Evolutionary conservation across 2,888 invertebrate species (phyloP).

Genomic region (Erynnis tages): DNA sequence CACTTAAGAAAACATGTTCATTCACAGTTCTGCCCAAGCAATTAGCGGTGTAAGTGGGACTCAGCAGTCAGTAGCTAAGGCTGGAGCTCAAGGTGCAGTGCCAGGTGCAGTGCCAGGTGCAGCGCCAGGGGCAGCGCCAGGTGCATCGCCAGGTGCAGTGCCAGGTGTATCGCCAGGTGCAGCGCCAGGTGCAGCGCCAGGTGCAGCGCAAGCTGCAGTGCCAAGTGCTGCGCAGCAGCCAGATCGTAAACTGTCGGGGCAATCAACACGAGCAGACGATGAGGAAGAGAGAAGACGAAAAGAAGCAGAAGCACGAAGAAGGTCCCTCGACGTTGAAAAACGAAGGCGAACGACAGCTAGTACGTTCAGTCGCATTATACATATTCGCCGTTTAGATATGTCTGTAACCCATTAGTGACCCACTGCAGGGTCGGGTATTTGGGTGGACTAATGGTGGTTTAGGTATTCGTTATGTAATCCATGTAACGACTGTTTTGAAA

Average conservation of each 20-base stretch:
- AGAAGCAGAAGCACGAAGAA: conserved; percentile 1
- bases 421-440: too few relatives aligned
- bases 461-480: too few relatives aligned
- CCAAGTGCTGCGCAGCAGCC: too few relatives aligned
- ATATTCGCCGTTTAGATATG: too few relatives aligned
- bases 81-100: not conserved
- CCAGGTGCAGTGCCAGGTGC: not conserved
- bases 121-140: not conserved
- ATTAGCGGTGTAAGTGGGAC: too few relatives aligned
- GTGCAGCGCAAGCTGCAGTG: not conserved
- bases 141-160: not conserved
- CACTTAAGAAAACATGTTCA: not conserved
- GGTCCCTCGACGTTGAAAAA: not conserved
- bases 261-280: not conserved
- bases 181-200: not conserved
- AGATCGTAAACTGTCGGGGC: too few relatives aligned
- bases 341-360: not conserved
- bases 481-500: too few relatives aligned
- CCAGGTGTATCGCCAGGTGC: not conserved
- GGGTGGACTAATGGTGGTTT: too few relatives aligned
- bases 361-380: not conserved
- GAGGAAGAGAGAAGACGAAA: conserved; percentile 7
- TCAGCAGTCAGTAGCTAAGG: too few relatives aligned
- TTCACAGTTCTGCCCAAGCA: not conserved
- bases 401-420: too few relatives aligned